Conservation (phyloP, 2,797 vertebrate species). For the Diceros bicornis region DNA sequence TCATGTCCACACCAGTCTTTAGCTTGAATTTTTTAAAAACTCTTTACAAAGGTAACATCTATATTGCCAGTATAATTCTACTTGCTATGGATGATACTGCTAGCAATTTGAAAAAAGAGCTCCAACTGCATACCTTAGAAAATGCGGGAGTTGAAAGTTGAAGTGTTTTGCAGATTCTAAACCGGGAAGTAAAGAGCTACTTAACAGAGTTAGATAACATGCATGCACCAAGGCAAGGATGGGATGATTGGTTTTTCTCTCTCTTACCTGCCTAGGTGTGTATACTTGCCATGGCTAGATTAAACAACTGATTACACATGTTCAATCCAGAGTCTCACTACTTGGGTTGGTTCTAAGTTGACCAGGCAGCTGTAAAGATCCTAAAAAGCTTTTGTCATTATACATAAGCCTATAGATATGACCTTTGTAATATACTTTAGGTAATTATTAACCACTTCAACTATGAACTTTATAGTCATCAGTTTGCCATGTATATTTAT, state of each 20-base stretch:
- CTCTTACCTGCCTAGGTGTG: neutral
- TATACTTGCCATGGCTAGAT: neutral
- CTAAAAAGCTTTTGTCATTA: neutral
- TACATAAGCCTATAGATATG: neutral
- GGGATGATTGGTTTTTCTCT: neutral
- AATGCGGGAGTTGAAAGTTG: neutral
- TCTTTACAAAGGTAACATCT: neutral
- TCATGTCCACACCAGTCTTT: constrained; percentile 7
- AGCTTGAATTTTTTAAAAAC: constrained; percentile 21
- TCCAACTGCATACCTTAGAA: neutral
- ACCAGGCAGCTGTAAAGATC: neutral
- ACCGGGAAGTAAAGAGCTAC: neutral
- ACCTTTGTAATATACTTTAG: constrained; percentile 46
- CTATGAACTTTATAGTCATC: constrained; percentile 20
- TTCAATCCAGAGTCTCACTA: neutral
- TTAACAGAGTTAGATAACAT: constrained; percentile 34
- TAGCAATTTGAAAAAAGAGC: constrained; percentile 57
- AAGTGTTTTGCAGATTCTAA: constrained; percentile 60
- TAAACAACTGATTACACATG: neutral
- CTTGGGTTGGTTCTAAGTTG: neutral
- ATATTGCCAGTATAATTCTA: constrained; percentile 27
- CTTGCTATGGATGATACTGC: neutral
- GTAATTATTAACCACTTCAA: constrained; percentile 60
- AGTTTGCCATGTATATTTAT: neutral
- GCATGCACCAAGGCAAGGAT: neutral